A percentile compares a stretch with the other conserved stretches of the same genome.
Conservation (phyloP, 1,140 invertebrate genomes). For the Aethina tumida region DNA sequence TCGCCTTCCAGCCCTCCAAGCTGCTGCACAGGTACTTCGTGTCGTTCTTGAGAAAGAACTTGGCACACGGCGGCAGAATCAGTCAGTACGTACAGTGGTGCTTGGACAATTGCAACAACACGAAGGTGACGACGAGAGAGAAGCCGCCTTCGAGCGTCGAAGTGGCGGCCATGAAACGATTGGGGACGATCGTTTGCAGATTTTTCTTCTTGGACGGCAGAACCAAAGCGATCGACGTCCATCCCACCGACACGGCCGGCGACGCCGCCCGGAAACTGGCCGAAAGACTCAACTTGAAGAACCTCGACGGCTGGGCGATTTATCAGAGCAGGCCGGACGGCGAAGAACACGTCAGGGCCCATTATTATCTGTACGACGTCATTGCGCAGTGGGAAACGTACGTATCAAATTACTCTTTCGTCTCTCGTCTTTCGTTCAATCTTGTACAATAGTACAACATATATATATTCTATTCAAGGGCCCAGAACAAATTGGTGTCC, state of each 20-base stretch:
- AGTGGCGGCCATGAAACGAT: slow-evolving; percentile 82
- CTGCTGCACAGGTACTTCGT: slow-evolving; percentile 70
- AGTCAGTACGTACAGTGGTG: slow-evolving; percentile 89
- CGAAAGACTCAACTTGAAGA: slow-evolving; percentile 75
- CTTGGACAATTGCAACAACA: slow-evolving; percentile 83
- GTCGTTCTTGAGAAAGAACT: slow-evolving; percentile 66
- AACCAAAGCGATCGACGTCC: slow-evolving; percentile 90
- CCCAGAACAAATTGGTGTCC: slow-evolving; percentile 51
- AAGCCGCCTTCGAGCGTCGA: slow-evolving; percentile 86
- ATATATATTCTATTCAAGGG: slow-evolving; percentile 36
- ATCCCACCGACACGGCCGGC: slow-evolving; percentile 86
- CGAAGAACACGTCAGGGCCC: slow-evolving; percentile 85
- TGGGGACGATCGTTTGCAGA: slow-evolving; percentile 87
- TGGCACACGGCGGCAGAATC: slow-evolving; percentile 58
- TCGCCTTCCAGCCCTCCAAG: slow-evolving; percentile 88
- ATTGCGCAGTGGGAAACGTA: slow-evolving; percentile 89
- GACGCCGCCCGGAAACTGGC: slow-evolving; percentile 83
- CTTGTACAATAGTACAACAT: slow-evolving; percentile 6
- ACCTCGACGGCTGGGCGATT: slow-evolving; percentile 87
- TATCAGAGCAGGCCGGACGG: slow-evolving; percentile 76
- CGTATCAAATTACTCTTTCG: slow-evolving; percentile 33
- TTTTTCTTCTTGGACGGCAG: slow-evolving; percentile 93
- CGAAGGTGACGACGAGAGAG: slow-evolving; percentile 68
- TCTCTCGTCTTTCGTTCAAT: no score
- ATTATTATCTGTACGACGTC: slow-evolving; percentile 89